These are phyloP conservation scores for Nicator chloris DNA, from an alignment of 2,113 vertebrate genomes.

Conservation along the genomic window DNA sequence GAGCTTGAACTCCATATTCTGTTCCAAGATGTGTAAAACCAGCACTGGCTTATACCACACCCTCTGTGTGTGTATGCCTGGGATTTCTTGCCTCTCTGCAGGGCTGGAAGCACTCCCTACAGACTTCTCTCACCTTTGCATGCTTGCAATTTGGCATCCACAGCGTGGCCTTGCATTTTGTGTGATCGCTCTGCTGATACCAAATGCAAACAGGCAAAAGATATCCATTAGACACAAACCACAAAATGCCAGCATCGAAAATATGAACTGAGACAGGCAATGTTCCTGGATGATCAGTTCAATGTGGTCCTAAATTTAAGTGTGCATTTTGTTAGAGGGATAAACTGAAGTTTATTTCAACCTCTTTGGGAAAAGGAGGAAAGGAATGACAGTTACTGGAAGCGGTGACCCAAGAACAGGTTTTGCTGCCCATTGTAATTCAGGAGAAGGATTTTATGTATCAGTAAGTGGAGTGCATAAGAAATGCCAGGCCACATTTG, in stretches of 20 bases:
- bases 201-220: background rate
- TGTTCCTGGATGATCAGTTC: background rate
- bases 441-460: conserved; percentile 33
- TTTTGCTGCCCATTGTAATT: background rate
- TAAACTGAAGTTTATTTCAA: conserved; percentile 5
- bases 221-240: background rate
- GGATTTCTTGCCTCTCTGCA: background rate
- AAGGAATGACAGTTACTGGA: background rate
- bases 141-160: background rate
- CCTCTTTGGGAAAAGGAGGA: background rate
- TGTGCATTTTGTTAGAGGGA: background rate
- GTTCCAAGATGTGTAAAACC: background rate
- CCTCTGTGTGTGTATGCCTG: background rate
- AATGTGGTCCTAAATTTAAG: background rate
- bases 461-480: background rate
- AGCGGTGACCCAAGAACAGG: background rate
- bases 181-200: background rate
- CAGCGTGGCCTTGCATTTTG: rapidly evolving
- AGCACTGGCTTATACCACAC: background rate
- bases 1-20: background rate
- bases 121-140: background rate
- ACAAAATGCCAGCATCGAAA: background rate
- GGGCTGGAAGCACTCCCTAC: background rate
- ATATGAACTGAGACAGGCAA: rapidly evolving
- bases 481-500: background rate